Evolutionary conservation across 2,888 invertebrate species (phyloP), one percentile per base, ranked within the genome.

Genomic region (Trissolcus brochymenae): DNA sequence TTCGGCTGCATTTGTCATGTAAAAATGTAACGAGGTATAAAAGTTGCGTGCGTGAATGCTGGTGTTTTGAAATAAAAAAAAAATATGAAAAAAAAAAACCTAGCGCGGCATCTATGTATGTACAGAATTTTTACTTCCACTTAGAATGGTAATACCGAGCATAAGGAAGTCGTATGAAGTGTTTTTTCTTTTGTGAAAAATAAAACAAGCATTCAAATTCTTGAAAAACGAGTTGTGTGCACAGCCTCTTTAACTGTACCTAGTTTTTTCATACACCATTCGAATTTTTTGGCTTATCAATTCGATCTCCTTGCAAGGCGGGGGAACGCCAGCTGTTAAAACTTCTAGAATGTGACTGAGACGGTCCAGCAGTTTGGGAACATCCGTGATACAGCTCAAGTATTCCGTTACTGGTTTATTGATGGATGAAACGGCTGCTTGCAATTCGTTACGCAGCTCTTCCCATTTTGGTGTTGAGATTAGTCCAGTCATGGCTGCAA

Each of bases 71-170:
- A 35, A 7, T 1, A 35, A 7, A 9, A 35, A 35, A 35, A 35
- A 11, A 11, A 35, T 11, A 35, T 1, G 9, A 35, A 1, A 35
- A 35, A 7, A 9, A 35, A 35, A 70, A 70, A 65, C 43, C 64
- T 76, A 60, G 65, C 19, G 64, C 53, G 62, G 35, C 60, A 70
- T 70, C 64, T 70, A 70, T 76, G 60, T 70, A 76, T 76, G 74
- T 74, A 74, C 74, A 74, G 74, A 74, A 70, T 70, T 76, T 76
- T 70, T 76, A 76, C 76, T 76, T 76, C 76, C 76, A 76, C 70
- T 70, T 76, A 76, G 70, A 76, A 56, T 40, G 70, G 35, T 35
- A 65, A 70, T 65, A 70, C 25, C 43, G 56, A 65, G 43, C n/a
- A 57, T 62, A 61, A 60, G 51, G 14, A 56, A 74, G 62, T 74